These are phyloP conservation scores for Trigoniulus corallinus DNA, from an alignment of 1,140 invertebrate species.

Conservation along the genomic window DNA sequence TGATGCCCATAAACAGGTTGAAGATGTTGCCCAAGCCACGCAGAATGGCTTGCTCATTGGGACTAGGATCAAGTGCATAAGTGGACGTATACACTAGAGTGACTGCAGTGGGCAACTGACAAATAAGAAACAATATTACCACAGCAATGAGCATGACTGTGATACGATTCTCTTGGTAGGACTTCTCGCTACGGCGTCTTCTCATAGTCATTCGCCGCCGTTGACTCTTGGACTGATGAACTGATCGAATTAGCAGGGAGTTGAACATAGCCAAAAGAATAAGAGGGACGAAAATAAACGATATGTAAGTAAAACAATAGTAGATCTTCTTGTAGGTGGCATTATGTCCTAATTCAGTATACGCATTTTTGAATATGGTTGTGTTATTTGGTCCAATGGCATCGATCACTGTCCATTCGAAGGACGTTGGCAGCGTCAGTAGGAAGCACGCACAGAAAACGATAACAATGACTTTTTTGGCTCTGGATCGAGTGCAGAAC, in stretches of 20 bases:
- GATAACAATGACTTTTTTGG: constrained; percentile 35
- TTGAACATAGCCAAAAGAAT: constrained; percentile 51
- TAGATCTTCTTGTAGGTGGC: constrained; percentile 30
- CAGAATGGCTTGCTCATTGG: constrained; percentile 27
- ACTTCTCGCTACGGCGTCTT: constrained; percentile 19
- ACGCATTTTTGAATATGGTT: constrained; percentile 1
- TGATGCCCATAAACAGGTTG: constrained; percentile 50
- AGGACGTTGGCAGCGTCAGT: constrained; percentile 41
- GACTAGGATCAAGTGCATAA: constrained; percentile 23
- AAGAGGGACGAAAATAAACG: constrained; percentile 48
- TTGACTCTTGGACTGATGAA: constrained; percentile 36
- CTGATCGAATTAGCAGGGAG: constrained; percentile 45
- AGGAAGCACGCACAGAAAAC: constrained; percentile 48
- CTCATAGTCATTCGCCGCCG: constrained; percentile 34
- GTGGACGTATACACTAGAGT: constrained; percentile 34
- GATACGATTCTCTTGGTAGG: constrained; percentile 47
- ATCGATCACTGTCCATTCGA: constrained; percentile 34
- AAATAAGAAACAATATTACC: constrained; percentile 52
- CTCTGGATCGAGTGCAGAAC: constrained; percentile 39
- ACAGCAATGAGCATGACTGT: constrained; percentile 57
- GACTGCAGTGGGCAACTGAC: constrained; percentile 47
- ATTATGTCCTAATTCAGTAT: constrained; percentile 7
- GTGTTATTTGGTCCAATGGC: constrained; percentile 11
- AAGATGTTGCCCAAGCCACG: constrained; percentile 47
- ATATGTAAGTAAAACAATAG: constrained; percentile 44